phyloP scores from a whole-genome alignment of 2,888 invertebrate genomes.

The Catotricha subobsoleta region DNA sequence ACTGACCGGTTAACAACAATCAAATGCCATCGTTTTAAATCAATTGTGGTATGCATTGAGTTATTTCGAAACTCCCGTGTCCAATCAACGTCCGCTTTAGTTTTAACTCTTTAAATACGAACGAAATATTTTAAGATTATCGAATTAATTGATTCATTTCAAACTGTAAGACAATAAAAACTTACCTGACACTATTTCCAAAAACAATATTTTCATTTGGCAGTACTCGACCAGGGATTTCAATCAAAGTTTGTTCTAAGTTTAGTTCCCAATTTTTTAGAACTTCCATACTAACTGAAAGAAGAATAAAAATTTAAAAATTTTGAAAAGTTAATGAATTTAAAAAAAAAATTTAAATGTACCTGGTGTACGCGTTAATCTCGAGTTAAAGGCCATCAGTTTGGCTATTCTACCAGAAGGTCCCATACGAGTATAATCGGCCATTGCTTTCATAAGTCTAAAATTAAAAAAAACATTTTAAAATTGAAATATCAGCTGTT shows the following conservation, averaged over 20 bases:
- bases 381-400: too few relatives aligned
- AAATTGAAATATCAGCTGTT: not conserved
- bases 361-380: too few relatives aligned
- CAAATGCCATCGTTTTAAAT: constrained; percentile 27
- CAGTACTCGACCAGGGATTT: too few relatives aligned
- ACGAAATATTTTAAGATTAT: not conserved
- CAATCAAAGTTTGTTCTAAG: too few relatives aligned
- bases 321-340: too few relatives aligned
- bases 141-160: not conserved
- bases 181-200: not conserved
- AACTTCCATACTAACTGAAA: too few relatives aligned
- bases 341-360: too few relatives aligned
- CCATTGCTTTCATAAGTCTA: constrained; percentile 46
- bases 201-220: too few relatives aligned
- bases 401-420: constrained; percentile 38
- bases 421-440: constrained; percentile 65
- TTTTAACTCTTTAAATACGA: constrained; percentile 15
- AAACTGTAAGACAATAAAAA: not conserved
- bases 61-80: constrained; percentile 41
- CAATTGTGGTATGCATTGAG: constrained; percentile 25
- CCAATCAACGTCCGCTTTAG: constrained; percentile 58
- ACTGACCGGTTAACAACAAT: constrained; percentile 19
- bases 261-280: too few relatives aligned
- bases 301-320: too few relatives aligned
- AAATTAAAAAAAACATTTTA: constrained; percentile 16